phyloP scores from a whole-genome alignment of 2,888 invertebrate genomes.

The Sclerodermus sp. region DNA sequence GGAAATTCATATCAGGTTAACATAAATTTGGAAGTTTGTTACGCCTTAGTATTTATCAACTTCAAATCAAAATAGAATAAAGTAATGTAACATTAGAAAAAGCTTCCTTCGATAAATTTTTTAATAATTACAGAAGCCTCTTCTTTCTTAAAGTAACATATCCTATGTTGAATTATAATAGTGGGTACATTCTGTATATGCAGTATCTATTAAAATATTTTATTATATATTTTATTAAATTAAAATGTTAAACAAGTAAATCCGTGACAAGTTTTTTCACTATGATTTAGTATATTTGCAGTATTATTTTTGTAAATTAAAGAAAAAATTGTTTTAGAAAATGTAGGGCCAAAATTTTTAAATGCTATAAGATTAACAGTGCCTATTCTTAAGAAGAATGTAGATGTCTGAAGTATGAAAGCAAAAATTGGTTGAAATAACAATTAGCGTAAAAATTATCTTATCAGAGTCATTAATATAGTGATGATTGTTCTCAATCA shows the following conservation, averaged over 20 bases:
- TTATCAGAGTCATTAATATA: too few species aligned
- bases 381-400: too few species aligned
- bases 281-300: conserved; percentile 14
- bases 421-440: too few species aligned
- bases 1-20: conserved; percentile 19
- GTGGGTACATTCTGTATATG: conserved; percentile 24
- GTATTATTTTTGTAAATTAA: conserved; percentile 14
- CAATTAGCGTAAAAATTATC: too few species aligned
- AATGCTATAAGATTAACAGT: too few species aligned
- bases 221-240: conserved; percentile 47
- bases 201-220: conserved; percentile 34
- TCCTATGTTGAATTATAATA: too few species aligned
- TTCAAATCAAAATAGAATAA: conserved; percentile 19
- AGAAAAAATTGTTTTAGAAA: conserved; percentile 2
- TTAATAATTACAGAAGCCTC: conserved; percentile 1
- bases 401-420: too few species aligned
- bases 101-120: conserved; percentile 12
- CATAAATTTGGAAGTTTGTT: conserved; percentile 15
- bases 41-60: conserved; percentile 15
- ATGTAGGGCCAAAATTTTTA: conserved; percentile 5
- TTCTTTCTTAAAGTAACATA: too few species aligned
- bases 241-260: conserved; percentile 41
- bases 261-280: conserved; percentile 34
- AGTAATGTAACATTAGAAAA: conserved; percentile 14
- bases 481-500: too few species aligned